Conservation (phyloP, 2,113 vertebrate genomes). For the Lasiurus borealis region DNA sequence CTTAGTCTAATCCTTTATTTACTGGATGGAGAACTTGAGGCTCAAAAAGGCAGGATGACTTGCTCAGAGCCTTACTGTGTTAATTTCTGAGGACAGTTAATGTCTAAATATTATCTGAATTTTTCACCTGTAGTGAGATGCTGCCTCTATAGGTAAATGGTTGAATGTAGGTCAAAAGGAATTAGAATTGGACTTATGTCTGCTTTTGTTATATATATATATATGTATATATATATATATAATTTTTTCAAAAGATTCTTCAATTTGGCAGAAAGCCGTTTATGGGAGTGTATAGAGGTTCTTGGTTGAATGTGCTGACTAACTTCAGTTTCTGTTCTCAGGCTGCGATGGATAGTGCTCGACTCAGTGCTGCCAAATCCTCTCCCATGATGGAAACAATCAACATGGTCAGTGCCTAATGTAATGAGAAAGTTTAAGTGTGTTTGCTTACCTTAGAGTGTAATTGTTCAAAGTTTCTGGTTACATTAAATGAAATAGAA, state of each 20-base stretch:
- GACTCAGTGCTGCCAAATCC: slow-evolving; percentile 97
- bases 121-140: neutral
- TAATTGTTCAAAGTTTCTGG: neutral
- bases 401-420: slow-evolving; percentile 92
- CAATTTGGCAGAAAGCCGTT: neutral
- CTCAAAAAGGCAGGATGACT: neutral
- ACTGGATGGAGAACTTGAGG: neutral
- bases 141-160: neutral
- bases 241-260: neutral
- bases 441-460: neutral
- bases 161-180: neutral
- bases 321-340: slow-evolving; percentile 71
- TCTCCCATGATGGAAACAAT: slow-evolving; percentile 99
- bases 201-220: slow-evolving; percentile 50
- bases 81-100: neutral
- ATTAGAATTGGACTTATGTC: neutral
- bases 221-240: no score
- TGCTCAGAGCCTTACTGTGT: neutral
- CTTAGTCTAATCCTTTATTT: neutral
- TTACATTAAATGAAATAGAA: neutral
- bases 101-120: neutral
- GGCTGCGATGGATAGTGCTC: slow-evolving; percentile 97
- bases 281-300: neutral
- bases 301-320: neutral
- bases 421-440: neutral